Conservation (phyloP, 2,797 vertebrate genomes). For the Limosa lapponica region DNA sequence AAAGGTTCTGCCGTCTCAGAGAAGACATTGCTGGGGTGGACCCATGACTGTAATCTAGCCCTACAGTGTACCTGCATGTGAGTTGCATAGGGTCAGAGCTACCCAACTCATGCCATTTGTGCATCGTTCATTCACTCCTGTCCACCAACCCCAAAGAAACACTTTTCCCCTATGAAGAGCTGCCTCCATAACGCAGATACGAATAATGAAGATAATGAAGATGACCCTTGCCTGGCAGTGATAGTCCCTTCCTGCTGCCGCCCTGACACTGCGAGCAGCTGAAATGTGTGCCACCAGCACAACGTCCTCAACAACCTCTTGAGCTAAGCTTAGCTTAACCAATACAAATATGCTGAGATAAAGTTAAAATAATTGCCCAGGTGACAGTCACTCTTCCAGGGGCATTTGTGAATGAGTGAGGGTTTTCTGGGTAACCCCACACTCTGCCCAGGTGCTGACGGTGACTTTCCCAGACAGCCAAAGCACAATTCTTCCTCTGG, state of each 20-base stretch:
- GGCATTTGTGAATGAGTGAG: neutral
- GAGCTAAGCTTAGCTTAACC: neutral
- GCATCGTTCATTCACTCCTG: neutral
- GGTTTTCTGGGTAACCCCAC: neutral
- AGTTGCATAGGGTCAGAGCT: neutral
- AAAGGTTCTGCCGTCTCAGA: neutral
- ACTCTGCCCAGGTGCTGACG: neutral
- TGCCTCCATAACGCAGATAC: neutral
- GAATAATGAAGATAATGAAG: neutral
- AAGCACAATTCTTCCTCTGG: neutral
- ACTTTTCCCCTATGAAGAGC: neutral
- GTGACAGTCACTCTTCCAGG: neutral
- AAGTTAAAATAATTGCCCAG: neutral
- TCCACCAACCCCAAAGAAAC: neutral
- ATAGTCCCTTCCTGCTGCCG: neutral
- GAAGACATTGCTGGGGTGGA: fast-evolving
- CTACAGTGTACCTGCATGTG: neutral
- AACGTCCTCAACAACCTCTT: neutral
- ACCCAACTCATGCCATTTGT: neutral
- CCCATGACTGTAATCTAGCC: fast-evolving
- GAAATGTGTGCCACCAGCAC: neutral
- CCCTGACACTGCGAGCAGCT: neutral
- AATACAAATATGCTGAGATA: neutral
- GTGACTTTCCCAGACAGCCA: neutral
- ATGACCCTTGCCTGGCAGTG: neutral